These are phyloP conservation scores for Datnioides undecimradiatus DNA, from an alignment of 2,113 vertebrate genomes.

Conservation along the genomic window DNA sequence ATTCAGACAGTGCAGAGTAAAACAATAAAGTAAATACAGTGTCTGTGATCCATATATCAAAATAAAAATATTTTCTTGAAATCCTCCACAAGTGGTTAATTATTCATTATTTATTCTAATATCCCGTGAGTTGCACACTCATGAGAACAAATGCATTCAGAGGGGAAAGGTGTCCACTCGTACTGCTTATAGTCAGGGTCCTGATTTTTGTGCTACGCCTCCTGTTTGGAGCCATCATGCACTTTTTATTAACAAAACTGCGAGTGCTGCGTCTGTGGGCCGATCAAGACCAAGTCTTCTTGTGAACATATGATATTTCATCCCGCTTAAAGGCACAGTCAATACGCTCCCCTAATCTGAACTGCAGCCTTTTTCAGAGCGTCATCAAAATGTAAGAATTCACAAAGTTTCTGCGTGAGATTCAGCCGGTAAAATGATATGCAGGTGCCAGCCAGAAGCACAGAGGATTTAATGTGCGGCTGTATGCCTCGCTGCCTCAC, in stretches of 20 bases:
- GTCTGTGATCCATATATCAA: neutral
- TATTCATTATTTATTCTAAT: neutral
- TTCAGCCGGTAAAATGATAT: slow-evolving; percentile 21
- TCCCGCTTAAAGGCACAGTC: neutral
- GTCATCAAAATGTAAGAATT: slow-evolving; percentile 20
- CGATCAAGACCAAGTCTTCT: neutral
- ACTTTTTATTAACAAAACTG: neutral
- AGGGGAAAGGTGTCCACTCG: neutral
- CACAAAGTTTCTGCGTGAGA: slow-evolving; percentile 19
- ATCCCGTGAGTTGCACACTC: neutral
- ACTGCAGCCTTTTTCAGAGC: neutral
- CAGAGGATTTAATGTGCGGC: slow-evolving; percentile 67
- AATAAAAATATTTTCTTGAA: neutral
- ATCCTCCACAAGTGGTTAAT: neutral
- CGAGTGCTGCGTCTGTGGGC: neutral
- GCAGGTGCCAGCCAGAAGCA: slow-evolving; percentile 65
- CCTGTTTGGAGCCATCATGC: neutral
- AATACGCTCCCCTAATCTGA: neutral
- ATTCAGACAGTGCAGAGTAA: neutral
- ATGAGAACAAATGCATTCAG: neutral
- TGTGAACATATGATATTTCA: neutral
- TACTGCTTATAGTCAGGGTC: neutral
- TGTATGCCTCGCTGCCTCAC: slow-evolving; percentile 51
- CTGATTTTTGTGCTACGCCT: neutral
- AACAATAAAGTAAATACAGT: neutral